These are phyloP conservation scores for Folsomia manolachei DNA, from an alignment of 2,888 invertebrate genomes.

Conservation along the genomic window DNA sequence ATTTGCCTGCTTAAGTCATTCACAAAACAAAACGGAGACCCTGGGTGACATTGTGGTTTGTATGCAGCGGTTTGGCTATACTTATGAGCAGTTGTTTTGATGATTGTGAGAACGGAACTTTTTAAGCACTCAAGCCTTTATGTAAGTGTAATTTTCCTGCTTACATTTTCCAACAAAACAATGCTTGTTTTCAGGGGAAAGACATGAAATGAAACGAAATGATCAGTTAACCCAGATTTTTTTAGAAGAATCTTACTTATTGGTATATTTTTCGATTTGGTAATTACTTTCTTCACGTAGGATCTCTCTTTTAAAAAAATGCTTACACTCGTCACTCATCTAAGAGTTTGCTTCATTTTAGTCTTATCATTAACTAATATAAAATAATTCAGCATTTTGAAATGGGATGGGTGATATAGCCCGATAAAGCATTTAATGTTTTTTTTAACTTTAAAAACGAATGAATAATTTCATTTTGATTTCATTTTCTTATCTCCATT, in stretches of 20 bases:
- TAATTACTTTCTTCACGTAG: not conserved
- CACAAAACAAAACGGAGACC: not conserved
- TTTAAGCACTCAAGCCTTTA: not conserved
- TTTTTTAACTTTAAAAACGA: no score
- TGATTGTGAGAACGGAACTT: not conserved
- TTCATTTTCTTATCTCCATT: no score
- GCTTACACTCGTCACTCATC: not conserved
- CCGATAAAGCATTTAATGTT: no score
- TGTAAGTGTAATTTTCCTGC: no score
- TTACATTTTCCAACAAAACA: not conserved
- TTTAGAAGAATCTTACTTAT: not conserved
- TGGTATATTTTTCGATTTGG: not conserved
- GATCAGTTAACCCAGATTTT: slow-evolving; percentile 3
- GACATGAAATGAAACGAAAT: not conserved
- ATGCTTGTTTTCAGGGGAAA: not conserved
- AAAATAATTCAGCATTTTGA: no score
- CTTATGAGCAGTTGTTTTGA: no score
- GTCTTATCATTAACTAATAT: not conserved
- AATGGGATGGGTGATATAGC: no score
- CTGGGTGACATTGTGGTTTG: not conserved
- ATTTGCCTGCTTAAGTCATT: not conserved
- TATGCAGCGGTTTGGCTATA: no score
- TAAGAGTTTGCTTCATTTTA: not conserved
- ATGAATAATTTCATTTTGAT: no score
- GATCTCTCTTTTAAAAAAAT: not conserved